These are phyloP conservation scores for Chinchilla lanigera DNA, from an alignment of 2,113 vertebrate genomes.

Conservation along the genomic window DNA sequence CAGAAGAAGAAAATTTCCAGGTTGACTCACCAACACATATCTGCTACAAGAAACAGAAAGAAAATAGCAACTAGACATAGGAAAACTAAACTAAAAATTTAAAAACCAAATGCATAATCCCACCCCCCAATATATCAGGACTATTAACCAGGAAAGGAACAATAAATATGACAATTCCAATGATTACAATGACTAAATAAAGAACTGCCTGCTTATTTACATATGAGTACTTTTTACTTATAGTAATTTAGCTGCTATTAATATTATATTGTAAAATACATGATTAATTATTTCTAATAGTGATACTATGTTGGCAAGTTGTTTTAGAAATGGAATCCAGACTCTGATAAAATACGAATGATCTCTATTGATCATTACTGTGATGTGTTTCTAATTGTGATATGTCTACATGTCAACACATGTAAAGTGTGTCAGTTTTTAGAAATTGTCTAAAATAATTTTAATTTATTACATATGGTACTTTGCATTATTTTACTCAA, in stretches of 20 bases:
- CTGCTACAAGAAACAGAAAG: neutral
- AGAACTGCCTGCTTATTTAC: neutral
- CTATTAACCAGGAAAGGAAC: neutral
- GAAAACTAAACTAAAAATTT: neutral
- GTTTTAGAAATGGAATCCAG: neutral
- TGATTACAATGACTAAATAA: neutral
- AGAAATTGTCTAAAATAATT: neutral
- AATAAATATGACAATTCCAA: neutral
- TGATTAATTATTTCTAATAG: neutral
- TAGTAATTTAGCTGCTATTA: slow-evolving; percentile 32
- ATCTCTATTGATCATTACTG: neutral
- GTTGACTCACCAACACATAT: neutral
- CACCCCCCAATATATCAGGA: neutral
- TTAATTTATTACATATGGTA: neutral
- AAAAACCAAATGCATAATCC: neutral
- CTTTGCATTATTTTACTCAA: slow-evolving; percentile 5
- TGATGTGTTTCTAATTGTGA: neutral
- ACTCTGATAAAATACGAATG: neutral
- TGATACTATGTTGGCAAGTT: neutral
- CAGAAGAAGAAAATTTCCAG: neutral
- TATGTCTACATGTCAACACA: neutral
- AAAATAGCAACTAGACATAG: neutral
- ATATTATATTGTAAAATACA: neutral
- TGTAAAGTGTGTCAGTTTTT: neutral
- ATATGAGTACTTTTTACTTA: neutral